Base-by-base conservation (phyloP, 2,888 invertebrate genomes). In the Drosophila greeni region DNA sequence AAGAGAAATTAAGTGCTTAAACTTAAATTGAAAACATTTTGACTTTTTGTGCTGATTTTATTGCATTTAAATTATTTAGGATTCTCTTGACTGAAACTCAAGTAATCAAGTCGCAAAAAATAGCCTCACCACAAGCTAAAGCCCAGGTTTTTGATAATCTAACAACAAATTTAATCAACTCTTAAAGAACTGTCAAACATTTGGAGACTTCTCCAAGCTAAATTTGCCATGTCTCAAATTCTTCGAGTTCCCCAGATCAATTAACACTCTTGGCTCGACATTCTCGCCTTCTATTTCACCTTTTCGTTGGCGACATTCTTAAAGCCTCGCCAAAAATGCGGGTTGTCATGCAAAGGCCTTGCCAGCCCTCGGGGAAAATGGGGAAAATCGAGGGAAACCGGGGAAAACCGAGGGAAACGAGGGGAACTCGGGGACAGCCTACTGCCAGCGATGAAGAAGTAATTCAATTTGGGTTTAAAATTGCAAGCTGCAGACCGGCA, bases 391-490 rank as follows among this genome's bases (percentile, higher is more conserved):
- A 14, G 37, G 51, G 37, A 14, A 39, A 14, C 16, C 47, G 14
- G 37, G 39, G 31, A 18, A 39, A n/a, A 29, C 24, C 36, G 20
- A 24, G 18, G 31, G 37, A 14, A 39, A 14, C 16, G 55, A 16
- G 37, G 39, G 31, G 24, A 39, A n/a, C 37, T 31, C 36, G 20
- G 31, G 18, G 31, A 3, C 45, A 29, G 51, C 51, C 51, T 52
- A 66, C 59, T 56, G 56, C 48, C 49, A 57, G 60, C 47, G 64
- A 62, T 60, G 76, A 40, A 52, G 45, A 53, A 54, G 60, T 80
- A 80, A 77, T 81, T 81, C 67, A 80, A 80, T 81, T 82, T 80
- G 68, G 75, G 75, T 55, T 80, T 80, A 70, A 82, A 78, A 80
- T 77, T 82, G 80, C 80, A 73, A 72, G 55, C 71, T 67, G 70